Conservation (phyloP, 2,797 vertebrate species). For the Melanotaenia maccullochi region DNA sequence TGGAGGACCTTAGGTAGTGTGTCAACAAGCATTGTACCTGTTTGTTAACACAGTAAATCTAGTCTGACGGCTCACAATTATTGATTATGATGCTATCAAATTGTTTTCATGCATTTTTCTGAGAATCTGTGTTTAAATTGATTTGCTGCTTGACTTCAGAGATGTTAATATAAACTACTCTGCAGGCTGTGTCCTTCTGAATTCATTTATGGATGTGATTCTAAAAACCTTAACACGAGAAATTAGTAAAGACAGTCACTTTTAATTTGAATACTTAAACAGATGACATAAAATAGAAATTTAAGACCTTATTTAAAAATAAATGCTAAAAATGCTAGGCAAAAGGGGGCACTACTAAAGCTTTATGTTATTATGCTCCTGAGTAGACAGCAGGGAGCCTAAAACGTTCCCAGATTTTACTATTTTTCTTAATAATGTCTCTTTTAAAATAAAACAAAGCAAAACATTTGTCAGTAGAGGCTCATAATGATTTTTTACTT, state of each 20-base stretch:
- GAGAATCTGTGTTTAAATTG: not conserved
- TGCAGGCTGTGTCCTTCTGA: not conserved
- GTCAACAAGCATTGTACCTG: not conserved
- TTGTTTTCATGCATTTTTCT: not conserved
- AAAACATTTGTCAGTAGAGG: no score
- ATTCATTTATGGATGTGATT: not conserved
- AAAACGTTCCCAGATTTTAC: conserved; percentile 12
- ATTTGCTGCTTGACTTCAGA: not conserved
- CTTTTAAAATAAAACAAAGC: no score
- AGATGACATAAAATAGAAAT: not conserved
- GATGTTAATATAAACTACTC: not conserved
- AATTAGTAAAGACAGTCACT: not conserved
- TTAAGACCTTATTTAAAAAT: no score
- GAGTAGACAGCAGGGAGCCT: conserved; percentile 8
- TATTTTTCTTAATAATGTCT: not conserved
- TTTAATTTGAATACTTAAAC: not conserved
- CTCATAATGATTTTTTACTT: no score
- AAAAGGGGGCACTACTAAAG: conserved; percentile 22
- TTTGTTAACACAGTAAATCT: not conserved
- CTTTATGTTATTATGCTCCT: conserved; percentile 40
- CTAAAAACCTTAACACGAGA: not conserved
- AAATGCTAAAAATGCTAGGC: no score
- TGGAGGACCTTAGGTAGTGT: not conserved
- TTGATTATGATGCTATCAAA: not conserved
- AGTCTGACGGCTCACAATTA: not conserved